phyloP scores from a whole-genome alignment of 37 sponge, comb jelly and placozoan species.

The Beroe forskalii region DNA sequence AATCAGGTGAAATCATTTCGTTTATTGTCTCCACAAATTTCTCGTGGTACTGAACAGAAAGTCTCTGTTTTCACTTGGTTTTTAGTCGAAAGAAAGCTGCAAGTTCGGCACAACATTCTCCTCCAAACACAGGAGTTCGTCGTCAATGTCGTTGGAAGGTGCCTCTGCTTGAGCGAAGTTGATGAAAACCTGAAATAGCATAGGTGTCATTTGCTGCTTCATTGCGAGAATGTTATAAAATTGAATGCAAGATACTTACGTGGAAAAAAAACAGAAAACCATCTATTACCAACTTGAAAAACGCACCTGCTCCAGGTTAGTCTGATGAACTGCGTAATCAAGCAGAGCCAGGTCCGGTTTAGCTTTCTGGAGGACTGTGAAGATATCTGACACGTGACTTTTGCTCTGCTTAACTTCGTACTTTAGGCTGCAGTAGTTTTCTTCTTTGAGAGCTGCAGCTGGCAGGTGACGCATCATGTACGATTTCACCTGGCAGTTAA shows the following conservation, averaged over 20 bases:
- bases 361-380: constrained; percentile 21
- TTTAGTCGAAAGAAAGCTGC: constrained; percentile 17
- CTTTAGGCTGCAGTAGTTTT: constrained; percentile 41
- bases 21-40: not conserved
- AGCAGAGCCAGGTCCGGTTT: constrained; percentile 6
- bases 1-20: not conserved
- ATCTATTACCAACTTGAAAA: no score
- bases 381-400: constrained; percentile 27
- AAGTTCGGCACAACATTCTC: constrained; percentile 28
- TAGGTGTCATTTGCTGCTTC: no score
- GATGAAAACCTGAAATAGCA: constrained; percentile 23
- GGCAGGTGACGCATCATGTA: not conserved
- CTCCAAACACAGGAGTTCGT: constrained; percentile 28
- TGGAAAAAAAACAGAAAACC: no score
- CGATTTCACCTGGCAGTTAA: constrained; percentile 34
- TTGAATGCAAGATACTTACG: no score
- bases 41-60: not conserved
- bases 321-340: constrained; percentile 61
- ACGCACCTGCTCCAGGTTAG: constrained; percentile 56
- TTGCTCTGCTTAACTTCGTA: constrained; percentile 27
- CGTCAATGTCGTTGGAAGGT: not conserved
- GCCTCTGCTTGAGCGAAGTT: constrained; percentile 31
- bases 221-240: no score
- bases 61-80: not conserved
- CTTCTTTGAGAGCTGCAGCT: constrained; percentile 12